A percentile compares a stretch with the other conserved stretches of the same genome.
Conservation (phyloP, 2,888 invertebrate species). For the Choristoneura rosaceana region DNA sequence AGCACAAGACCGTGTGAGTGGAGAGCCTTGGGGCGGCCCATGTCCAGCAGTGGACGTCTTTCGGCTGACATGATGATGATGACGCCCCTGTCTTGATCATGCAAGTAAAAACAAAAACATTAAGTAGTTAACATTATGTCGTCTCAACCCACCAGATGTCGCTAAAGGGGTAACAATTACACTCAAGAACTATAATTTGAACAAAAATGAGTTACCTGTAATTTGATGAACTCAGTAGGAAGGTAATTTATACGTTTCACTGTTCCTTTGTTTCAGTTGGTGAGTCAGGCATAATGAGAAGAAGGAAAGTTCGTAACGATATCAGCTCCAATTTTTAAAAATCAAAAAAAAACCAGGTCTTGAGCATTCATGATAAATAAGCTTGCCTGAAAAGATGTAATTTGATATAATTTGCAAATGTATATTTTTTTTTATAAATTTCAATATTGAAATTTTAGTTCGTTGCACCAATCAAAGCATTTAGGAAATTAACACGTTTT, state of each 20-base stretch:
- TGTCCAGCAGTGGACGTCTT: too few relatives aligned
- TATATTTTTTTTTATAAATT: too few relatives aligned
- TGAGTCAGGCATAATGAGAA: neutral
- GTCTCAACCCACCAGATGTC: conserved; percentile 63
- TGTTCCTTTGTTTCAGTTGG: conserved; percentile 38
- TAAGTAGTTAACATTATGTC: conserved; percentile 39
- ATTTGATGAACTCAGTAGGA: neutral
- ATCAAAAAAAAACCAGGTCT: neutral
- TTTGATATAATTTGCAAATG: too few relatives aligned
- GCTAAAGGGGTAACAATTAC: conserved; percentile 63
- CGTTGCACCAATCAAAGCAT: too few relatives aligned
- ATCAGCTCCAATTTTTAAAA: neutral
- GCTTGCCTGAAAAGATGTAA: too few relatives aligned
- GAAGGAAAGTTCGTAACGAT: neutral
- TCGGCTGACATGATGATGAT: too few relatives aligned
- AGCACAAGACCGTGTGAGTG: too few relatives aligned
- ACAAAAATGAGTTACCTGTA: conserved; percentile 53
- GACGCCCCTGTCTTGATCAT: neutral
- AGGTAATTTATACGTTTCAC: conserved; percentile 44
- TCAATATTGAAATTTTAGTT: too few relatives aligned
- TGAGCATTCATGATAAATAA: too few relatives aligned
- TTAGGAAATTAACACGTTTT: too few relatives aligned
- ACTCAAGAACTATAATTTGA: conserved; percentile 58
- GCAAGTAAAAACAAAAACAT: neutral
- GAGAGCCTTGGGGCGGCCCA: too few relatives aligned